A percentile compares a stretch with the other conserved stretches of the same genome.
These are phyloP conservation scores for Catalaphyllia jardinei DNA, from an alignment of 64 coral and sea anemone genomes.

Conservation along the genomic window DNA sequence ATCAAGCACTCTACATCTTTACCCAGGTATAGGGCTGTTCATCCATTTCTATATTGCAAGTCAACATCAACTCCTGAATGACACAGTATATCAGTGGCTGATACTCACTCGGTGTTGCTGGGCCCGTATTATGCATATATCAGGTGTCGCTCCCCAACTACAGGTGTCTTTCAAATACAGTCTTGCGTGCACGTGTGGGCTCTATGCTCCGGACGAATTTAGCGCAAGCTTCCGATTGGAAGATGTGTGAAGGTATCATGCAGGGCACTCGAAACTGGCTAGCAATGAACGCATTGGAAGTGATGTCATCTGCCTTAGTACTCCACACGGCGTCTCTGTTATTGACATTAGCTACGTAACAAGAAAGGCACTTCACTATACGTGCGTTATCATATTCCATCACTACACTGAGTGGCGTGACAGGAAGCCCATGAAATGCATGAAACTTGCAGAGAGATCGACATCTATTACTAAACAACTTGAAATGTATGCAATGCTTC, in stretches of 20 bases:
- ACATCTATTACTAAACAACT: background rate
- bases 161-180: too few species aligned
- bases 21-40: conserved; percentile 56
- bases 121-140: conserved; percentile 69
- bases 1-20: conserved; percentile 65
- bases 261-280: too few species aligned
- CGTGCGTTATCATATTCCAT: background rate
- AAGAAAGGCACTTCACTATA: background rate
- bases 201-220: too few species aligned
- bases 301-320: too few species aligned
- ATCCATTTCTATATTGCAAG: conserved; percentile 66
- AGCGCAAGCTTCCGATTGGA: too few species aligned
- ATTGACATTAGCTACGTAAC: background rate
- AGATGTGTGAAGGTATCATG: too few species aligned
- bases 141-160: too few species aligned
- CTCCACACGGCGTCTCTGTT: too few species aligned
- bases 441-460: background rate
- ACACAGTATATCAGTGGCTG: conserved; percentile 68
- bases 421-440: background rate
- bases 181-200: too few species aligned
- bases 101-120: conserved; percentile 46
- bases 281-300: too few species aligned
- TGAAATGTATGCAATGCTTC: background rate
- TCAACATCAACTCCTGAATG: conserved; percentile 55
- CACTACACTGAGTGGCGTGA: background rate